Conservation (phyloP, 2,113 vertebrate species). For the Colinus virginianus region DNA sequence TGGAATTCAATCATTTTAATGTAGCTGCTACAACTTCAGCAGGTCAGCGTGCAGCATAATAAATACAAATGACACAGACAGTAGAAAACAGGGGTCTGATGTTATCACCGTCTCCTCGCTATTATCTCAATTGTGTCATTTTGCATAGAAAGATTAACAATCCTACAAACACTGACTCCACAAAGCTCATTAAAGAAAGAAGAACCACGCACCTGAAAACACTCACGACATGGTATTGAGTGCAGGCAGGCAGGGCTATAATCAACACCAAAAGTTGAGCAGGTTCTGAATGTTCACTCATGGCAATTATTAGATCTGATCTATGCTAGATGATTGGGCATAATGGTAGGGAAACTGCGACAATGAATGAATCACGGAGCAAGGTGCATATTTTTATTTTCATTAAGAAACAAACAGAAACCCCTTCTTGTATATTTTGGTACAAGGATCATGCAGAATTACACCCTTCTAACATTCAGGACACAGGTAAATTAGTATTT, state of each 20-base stretch:
- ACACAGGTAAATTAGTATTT: neutral
- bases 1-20: neutral
- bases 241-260: fast-evolving
- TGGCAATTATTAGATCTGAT: neutral
- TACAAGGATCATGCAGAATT: neutral
- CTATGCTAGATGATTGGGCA: neutral
- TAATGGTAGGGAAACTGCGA: neutral
- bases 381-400: neutral
- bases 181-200: neutral
- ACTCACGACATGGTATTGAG: fast-evolving
- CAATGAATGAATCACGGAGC: neutral
- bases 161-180: neutral
- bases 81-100: neutral
- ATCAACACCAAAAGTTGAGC: fast-evolving
- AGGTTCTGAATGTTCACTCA: neutral
- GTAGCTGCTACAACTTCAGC: neutral
- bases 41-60: neutral
- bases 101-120: neutral
- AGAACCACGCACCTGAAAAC: neutral
- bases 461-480: neutral
- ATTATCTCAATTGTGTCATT: neutral
- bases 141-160: neutral
- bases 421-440: neutral
- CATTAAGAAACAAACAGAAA: neutral
- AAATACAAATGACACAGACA: neutral